A percentile compares a stretch with the other conserved stretches of the same genome.
These are phyloP conservation scores for Gracilinanus agilis DNA, from an alignment of 2,113 vertebrate species.

Conservation along the genomic window DNA sequence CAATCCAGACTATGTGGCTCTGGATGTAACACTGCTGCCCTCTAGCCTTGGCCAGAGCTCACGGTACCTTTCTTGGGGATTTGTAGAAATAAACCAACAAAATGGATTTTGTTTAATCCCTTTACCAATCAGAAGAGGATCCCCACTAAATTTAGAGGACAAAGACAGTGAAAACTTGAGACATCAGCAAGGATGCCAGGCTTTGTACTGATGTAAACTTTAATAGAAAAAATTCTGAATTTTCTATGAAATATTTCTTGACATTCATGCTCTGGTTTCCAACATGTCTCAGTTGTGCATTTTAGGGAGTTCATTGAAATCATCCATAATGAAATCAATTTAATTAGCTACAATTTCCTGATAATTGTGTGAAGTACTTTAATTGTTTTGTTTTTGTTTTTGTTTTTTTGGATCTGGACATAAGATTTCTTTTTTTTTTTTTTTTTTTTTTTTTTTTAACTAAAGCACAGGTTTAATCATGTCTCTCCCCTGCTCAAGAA, in stretches of 20 bases:
- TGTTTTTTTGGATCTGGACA: neutral
- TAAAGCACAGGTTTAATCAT: too few relatives aligned
- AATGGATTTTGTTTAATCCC: neutral
- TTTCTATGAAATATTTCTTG: neutral
- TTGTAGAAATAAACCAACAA: too few relatives aligned
- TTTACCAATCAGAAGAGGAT: too few relatives aligned
- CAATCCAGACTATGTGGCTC: neutral
- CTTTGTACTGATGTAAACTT: too few relatives aligned
- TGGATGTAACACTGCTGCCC: neutral
- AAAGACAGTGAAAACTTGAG: neutral
- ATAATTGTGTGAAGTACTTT: accelerated
- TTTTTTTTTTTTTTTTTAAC: too few relatives aligned
- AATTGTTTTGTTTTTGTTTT: neutral
- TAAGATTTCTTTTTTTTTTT: neutral
- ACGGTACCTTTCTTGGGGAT: accelerated
- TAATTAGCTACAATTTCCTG: too few relatives aligned
- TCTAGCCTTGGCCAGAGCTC: neutral
- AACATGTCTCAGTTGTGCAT: neutral
- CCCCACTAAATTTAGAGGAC: neutral
- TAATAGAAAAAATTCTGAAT: neutral
- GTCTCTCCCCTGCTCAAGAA: too few relatives aligned
- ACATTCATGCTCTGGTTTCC: neutral
- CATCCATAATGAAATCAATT: neutral
- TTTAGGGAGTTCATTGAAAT: neutral
- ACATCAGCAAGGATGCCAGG: neutral